phyloP scores from a whole-genome alignment of 1,140 invertebrate species.

The Drosophila nikananu region DNA sequence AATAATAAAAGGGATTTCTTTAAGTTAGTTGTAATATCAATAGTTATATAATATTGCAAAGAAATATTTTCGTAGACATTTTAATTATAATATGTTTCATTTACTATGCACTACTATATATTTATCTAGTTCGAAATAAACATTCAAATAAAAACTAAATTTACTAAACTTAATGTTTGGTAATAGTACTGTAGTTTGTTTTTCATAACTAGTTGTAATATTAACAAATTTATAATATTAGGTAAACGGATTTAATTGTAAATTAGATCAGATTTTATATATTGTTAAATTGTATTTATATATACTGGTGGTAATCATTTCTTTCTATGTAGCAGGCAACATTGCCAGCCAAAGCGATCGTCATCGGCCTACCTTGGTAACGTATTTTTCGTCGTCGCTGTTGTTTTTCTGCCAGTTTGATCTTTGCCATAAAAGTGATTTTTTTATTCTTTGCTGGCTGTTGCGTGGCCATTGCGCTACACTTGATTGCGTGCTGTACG shows the following conservation, averaged over 20 bases:
- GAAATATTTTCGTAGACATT: too few species aligned
- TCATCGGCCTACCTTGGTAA: constrained; percentile 70
- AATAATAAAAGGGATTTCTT: neutral
- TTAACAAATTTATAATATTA: neutral
- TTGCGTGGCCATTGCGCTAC: constrained; percentile 79
- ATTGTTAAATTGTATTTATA: neutral
- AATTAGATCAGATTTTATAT: neutral
- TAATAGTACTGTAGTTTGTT: too few species aligned
- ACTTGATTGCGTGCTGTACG: constrained; percentile 74
- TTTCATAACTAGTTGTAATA: neutral
- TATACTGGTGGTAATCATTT: neutral
- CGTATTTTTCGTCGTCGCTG: constrained; percentile 68
- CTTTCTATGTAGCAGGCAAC: constrained; percentile 26
- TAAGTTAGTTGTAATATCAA: neutral
- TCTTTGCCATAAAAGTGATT: constrained; percentile 82
- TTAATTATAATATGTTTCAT: too few species aligned
- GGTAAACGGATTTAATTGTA: neutral
- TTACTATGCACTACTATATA: neutral
- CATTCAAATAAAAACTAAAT: too few species aligned
- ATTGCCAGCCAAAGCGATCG: constrained; percentile 27
- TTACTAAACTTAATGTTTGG: too few species aligned
- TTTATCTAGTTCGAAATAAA: neutral
- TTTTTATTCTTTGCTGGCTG: constrained; percentile 66
- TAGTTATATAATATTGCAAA: too few species aligned
- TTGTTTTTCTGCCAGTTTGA: constrained; percentile 74